Evolutionary conservation across 2,888 invertebrate species (phyloP), one percentile per base, ranked within the genome.

Genomic region (Nemotelus nigrinus): DNA sequence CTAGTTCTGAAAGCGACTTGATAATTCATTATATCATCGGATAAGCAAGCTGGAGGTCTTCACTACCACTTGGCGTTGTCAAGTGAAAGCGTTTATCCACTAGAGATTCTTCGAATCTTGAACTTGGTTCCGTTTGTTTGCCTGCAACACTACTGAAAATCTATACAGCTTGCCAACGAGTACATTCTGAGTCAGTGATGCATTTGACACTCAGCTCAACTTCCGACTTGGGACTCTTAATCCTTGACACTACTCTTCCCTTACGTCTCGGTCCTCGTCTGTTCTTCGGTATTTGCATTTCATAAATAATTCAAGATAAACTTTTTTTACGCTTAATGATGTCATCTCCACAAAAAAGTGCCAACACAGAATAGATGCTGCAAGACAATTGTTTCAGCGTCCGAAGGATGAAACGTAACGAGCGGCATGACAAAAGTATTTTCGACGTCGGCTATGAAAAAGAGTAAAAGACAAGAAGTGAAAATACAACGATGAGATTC

Each of bases 301-400:
- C 78, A 78, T 78, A 78, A 78, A 78, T 78, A 78, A 78, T 78
- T 76, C 78, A 78, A 50, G 76, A 64, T 76, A 76, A 76, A 78
- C 64, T 67, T 78, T 78, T 25, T 78, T 78, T 78, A 70, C 78
- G 76, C 78, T 78, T 78, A 78, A 78, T 71, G 78, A 78, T 78
- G 78, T 78, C 78, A 78, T 78, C 78, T 76, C 71, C 58, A 71
- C 67, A 71, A 63, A 71, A 71, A 71, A 65, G 43, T 55, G 53
- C 50, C 43, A 64, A 76, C 65, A 65, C 45, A 68, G 65, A 55
- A 53, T 25, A 43, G 1, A 25, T 25, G 25, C 25, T 25, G 25
- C 25, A 25, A 25, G 25, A 25, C 25, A 25, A 25, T 25, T 25
- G 25, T 25, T 25, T 25, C 25, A 25, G 25, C 25, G 25, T 25